Evolutionary conservation across 2,888 invertebrate genomes (phyloP), one percentile per base, ranked within the genome.

Genomic region (Drosophila tanythrix): DNA sequence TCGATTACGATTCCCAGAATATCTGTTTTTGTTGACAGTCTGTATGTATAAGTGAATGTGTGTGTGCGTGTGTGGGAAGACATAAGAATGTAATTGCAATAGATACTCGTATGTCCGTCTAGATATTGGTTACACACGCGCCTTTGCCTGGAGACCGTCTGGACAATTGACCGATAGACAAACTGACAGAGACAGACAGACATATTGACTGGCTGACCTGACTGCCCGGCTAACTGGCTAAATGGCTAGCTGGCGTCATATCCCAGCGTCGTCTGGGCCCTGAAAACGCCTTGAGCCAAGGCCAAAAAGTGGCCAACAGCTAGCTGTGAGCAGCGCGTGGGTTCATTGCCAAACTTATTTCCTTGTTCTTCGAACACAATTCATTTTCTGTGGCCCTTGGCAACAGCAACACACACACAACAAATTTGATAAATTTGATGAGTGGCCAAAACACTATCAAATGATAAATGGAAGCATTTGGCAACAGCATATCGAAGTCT

Each of bases 291-390:
- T 57, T 65, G 52, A 27, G 68, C 57, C 40, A 43, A 27, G 36
- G 38, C 51, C 68, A 21, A 15, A 18, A n/a, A 11, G n/a, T 15
- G 40, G n/a, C 56, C 29, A 56, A 1, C 8, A 31, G 56, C 56
- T 15, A 25, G 8, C 46, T 46, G 46, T 46, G 40, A 31, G 15
- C 43, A 69, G 73, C 74, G 73, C 74, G 60, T 71, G 73, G 69
- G 81, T 81, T 82, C 86, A 88, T 80, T 86, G 83, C 83, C 83
- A 79, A 88, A 82, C 76, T 70, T 82, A 74, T 85, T 83, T 88
- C 88, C 83, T 79, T 83, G 80, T 83, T 81, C 85, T 79, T 85
- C 15, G 79, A 62, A 68, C 72, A 67, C 68, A 79, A 83, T 82
- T 83, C 74, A 73, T 76, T 83, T 48, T 35, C 67, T 56, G 21